A percentile compares a stretch with the other conserved stretches of the same genome.
These are phyloP conservation scores for Ferrisia virgata DNA, from an alignment of 2,888 invertebrate species.

Conservation along the genomic window DNA sequence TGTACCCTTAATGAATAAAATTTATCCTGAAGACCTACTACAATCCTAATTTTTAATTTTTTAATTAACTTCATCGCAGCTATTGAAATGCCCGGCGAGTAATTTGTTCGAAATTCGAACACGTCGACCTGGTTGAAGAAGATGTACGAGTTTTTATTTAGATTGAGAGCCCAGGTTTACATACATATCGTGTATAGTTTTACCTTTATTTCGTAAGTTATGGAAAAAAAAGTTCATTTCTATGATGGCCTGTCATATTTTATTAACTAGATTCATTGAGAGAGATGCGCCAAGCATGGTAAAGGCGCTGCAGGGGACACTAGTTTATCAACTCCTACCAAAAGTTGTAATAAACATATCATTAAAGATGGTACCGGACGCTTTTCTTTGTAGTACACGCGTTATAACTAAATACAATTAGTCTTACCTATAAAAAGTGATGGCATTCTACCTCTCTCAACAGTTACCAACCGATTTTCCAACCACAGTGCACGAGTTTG, in stretches of 20 bases:
- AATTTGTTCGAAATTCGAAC: not conserved
- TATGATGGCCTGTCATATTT: slow-evolving; percentile 39
- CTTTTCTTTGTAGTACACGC: slow-evolving; percentile 18
- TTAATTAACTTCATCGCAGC: not conserved
- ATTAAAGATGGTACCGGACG: slow-evolving; percentile 41
- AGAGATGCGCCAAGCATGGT: not conserved
- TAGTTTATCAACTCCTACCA: slow-evolving; percentile 44
- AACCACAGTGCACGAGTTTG: slow-evolving; percentile 1
- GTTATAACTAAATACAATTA: slow-evolving; percentile 27
- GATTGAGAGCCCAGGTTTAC: not conserved
- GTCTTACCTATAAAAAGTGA: slow-evolving; percentile 39
- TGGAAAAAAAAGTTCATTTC: not conserved
- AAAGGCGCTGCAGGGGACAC: slow-evolving; percentile 42
- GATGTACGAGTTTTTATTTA: not conserved
- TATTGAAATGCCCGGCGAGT: not conserved
- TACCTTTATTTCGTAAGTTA: slow-evolving; percentile 31
- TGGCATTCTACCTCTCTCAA: slow-evolving; percentile 10
- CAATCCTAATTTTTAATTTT: not conserved
- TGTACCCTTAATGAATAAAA: not conserved
- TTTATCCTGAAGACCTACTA: not conserved
- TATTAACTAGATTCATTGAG: not conserved
- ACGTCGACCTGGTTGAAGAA: not conserved
- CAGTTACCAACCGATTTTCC: slow-evolving; percentile 32
- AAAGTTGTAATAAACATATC: slow-evolving; percentile 41
- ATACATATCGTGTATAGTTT: not conserved